Evolutionary conservation across 2,113 vertebrate genomes (phyloP).

Genomic region (Dipodomys spectabilis): DNA sequence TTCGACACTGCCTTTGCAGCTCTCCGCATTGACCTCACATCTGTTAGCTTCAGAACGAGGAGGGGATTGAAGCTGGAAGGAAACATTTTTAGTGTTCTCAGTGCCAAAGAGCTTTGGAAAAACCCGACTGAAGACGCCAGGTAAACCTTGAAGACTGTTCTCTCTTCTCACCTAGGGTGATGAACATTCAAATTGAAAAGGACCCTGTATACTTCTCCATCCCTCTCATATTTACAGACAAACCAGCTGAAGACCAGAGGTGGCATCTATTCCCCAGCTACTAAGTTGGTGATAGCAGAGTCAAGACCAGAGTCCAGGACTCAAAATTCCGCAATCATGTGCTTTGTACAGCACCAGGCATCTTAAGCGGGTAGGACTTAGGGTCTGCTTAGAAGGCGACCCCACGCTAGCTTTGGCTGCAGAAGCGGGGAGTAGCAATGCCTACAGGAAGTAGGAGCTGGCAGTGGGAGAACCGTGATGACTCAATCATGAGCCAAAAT

Average conservation of each 20-base stretch:
- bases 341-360: not conserved
- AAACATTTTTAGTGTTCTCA: not conserved
- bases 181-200: not conserved
- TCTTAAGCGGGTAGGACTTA: not conserved
- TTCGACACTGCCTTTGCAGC: not conserved
- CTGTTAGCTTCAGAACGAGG: slow-evolving; percentile 47
- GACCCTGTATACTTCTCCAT: not conserved
- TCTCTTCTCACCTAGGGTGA: not conserved
- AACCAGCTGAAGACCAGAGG: not conserved
- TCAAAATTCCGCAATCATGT: not conserved
- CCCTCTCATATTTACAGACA: not conserved
- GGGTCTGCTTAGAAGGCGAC: not conserved
- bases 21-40: not conserved
- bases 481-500: slow-evolving; percentile 40
- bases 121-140: not conserved
- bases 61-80: not conserved
- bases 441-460: not conserved
- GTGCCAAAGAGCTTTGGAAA: not conserved
- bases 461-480: not conserved
- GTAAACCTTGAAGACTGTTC: not conserved
- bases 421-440: not conserved
- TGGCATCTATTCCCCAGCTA: no score
- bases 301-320: not conserved
- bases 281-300: not conserved
- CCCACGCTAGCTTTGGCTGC: not conserved